Evolutionary conservation across 2,888 invertebrate genomes (phyloP), one percentile per base, ranked within the genome.

Genomic region (Punctoribates punctum): DNA sequence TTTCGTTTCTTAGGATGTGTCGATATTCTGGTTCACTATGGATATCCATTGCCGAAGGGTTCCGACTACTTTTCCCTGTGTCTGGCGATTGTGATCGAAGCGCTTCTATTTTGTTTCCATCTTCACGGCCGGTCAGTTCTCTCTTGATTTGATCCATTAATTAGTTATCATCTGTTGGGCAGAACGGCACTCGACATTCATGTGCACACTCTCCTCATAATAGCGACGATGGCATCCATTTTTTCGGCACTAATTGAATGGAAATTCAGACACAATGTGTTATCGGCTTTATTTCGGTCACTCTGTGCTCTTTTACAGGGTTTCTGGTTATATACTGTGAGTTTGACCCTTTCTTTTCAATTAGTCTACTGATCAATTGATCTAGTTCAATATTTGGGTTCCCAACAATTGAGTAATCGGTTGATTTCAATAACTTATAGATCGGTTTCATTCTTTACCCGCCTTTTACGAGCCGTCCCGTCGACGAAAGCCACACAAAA

Each of bases 251-350:
- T 83, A 3, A 74, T 84, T 42, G 86, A 87, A 81, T 83, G 84
- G 81, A 80, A 79, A 13, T 82, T 82, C 78, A 82, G 83, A 6
- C 79, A 82, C 74, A 82, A 81, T 76, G 81, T 85, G 9, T 73
- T 85, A 46, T 81, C 83, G 3, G 82, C 84, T 0, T 78, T 86
- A 60, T 79, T 82, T 13, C 79, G 86, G 62, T 79, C 83, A 13
- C 85, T 83, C 78, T 84, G 85, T 75, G 81, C 83, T 0, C 77
- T 85, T n/a, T 81, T 86, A 9, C 87, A 87, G 81, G 86, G 86
- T n/a, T 84, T 85, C 1, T 87, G 86, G 86, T 86, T 86, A 81
- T 85, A 83, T 81, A 85, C 85, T 78, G 83, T 86, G 13, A 86
- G 84, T 0, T 85, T 85, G 27, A 9, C 6, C 46, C 15, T 51